Conservation (phyloP, 2,113 vertebrate species). For the Festucalex cinctus region DNA sequence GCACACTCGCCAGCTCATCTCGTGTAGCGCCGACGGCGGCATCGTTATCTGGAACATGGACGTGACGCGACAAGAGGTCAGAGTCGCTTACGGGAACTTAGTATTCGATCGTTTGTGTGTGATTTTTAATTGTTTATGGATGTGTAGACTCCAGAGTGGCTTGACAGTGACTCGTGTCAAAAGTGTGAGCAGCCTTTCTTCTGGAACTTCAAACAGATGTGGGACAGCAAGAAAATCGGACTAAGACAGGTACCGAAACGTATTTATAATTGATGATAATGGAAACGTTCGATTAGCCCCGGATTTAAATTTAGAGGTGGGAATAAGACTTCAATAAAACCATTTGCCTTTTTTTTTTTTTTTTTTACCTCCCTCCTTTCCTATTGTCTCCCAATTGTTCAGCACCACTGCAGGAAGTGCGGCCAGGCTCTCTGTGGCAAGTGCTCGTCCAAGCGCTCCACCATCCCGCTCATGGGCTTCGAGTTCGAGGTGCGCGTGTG, state of each 20-base stretch:
- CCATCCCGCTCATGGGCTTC: conserved; percentile 96
- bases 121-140: background rate
- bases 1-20: conserved; percentile 95
- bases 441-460: conserved; percentile 93
- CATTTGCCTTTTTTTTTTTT: background rate
- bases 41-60: conserved; percentile 99
- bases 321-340: too few relatives aligned
- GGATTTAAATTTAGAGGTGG: too few relatives aligned
- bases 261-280: background rate
- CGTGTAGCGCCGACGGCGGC: conserved; percentile 88
- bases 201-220: conserved; percentile 99
- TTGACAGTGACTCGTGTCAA: conserved; percentile 98
- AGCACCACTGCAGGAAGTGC: conserved; percentile 98
- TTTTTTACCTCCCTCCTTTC: background rate
- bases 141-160: conserved; percentile 91
- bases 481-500: conserved; percentile 97
- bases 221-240: conserved; percentile 98
- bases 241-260: conserved; percentile 82
- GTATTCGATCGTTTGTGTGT: background rate
- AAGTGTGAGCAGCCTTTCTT: conserved; percentile 98
- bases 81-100: background rate
- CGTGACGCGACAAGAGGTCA: conserved; percentile 93
- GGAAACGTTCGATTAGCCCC: too few relatives aligned
- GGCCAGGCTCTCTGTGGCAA: conserved; percentile 94
- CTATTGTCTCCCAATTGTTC: conserved; percentile 12